A percentile compares a stretch with the other conserved stretches of the same genome.
Evolutionary conservation across 2,797 vertebrate species (phyloP).

Genomic region (Anguilla obscura): DNA sequence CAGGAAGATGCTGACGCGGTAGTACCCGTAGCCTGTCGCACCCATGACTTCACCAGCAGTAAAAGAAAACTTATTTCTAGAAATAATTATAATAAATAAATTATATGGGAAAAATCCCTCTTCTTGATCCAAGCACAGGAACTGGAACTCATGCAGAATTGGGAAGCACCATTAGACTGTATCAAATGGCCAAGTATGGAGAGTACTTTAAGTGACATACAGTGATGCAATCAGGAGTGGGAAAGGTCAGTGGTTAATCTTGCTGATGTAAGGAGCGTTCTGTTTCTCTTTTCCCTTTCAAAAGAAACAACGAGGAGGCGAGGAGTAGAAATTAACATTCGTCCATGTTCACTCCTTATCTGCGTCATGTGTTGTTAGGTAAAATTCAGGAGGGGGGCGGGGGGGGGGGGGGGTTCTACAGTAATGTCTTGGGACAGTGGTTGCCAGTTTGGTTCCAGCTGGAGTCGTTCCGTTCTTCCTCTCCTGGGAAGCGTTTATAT

Average conservation of each 20-base stretch:
- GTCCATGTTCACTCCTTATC: not conserved
- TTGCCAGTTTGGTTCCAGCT: not conserved
- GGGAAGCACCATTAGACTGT: not conserved
- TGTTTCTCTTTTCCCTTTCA: conserved; percentile 25
- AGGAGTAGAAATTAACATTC: not conserved
- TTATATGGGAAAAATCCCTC: not conserved
- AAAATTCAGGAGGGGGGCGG: too few relatives aligned
- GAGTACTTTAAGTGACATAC: not conserved
- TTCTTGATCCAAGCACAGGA: not conserved
- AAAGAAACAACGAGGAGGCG: conserved; percentile 9
- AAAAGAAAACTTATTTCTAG: conserved; percentile 4
- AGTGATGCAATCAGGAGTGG: not conserved
- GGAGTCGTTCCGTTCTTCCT: not conserved
- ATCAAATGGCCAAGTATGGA: conserved; percentile 26
- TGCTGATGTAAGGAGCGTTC: not conserved
- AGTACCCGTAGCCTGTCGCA: conserved; percentile 76
- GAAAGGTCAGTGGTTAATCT: conserved; percentile 1
- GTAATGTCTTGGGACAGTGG: not conserved
- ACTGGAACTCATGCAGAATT: not conserved
- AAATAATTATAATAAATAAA: conserved; percentile 11
- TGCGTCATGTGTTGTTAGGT: not conserved
- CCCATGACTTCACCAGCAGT: conserved; percentile 69
- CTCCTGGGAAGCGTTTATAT: not conserved
- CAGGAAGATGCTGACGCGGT: conserved; percentile 81
- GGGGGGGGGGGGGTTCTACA: not conserved